phyloP scores from a whole-genome alignment of 2,113 vertebrate species.

The Spilogale gracilis region DNA sequence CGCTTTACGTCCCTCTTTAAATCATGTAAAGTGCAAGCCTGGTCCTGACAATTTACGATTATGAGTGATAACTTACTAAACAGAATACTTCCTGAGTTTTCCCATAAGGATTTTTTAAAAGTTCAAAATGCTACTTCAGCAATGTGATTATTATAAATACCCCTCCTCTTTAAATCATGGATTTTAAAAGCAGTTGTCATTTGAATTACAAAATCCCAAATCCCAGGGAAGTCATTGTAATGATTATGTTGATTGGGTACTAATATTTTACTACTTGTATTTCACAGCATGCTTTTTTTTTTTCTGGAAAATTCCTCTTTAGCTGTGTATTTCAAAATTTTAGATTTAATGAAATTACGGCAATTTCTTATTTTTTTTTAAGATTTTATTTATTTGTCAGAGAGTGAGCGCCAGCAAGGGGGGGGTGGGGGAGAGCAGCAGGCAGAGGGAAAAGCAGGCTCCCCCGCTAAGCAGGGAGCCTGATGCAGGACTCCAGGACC shows the following conservation, averaged over 20 bases:
- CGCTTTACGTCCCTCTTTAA: constrained; percentile 63
- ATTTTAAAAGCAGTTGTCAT: constrained; percentile 44
- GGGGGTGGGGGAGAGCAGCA: background rate
- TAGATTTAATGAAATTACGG: constrained; percentile 44
- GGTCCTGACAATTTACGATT: background rate
- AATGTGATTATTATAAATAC: constrained; percentile 54
- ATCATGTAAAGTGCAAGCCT: constrained; percentile 46
- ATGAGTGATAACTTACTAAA: constrained; percentile 57
- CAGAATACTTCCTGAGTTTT: constrained; percentile 51
- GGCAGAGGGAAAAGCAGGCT: background rate
- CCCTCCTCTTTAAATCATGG: constrained; percentile 53
- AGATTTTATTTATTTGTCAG: too few relatives aligned
- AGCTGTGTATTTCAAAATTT: background rate
- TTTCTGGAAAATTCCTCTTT: background rate
- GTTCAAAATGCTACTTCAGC: constrained; percentile 61
- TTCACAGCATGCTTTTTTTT: background rate
- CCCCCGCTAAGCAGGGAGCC: too few relatives aligned
- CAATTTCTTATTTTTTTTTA: background rate
- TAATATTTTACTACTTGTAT: constrained; percentile 48
- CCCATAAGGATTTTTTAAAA: constrained; percentile 40
- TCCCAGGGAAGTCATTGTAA: constrained; percentile 15
- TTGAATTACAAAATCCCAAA: constrained; percentile 50
- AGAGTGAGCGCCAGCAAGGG: background rate
- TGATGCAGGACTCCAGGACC: background rate
- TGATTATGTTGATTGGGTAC: background rate